phyloP scores from a whole-genome alignment of 2,797 vertebrate species.

The Enteromius radiatus region DNA sequence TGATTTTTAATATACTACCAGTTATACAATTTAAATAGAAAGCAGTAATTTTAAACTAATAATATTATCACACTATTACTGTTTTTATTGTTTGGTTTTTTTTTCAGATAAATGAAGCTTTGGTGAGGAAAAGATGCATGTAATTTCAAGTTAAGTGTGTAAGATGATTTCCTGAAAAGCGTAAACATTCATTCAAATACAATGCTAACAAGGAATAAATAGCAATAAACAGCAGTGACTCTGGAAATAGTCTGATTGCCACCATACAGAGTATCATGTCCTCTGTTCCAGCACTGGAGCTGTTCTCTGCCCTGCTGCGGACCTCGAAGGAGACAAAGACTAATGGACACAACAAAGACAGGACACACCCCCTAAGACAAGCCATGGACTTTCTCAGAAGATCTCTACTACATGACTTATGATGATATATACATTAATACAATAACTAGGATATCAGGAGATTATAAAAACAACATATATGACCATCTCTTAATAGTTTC shows the following conservation, averaged over 20 bases:
- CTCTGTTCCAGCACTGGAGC: conserved; percentile 22
- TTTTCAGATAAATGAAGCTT: background rate
- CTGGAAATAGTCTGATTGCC: conserved; percentile 1
- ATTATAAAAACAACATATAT: conserved; percentile 19
- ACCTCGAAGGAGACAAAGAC: conserved; percentile 55
- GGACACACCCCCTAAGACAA: conserved; percentile 20
- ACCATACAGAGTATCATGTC: conserved; percentile 25
- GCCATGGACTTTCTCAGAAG: background rate
- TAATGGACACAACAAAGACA: conserved; percentile 47
- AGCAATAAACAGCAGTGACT: conserved; percentile 24
- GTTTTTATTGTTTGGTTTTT: background rate
- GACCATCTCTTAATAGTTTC: conserved; percentile 30
- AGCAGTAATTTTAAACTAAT: background rate
- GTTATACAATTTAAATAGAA: background rate
- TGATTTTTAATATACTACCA: background rate
- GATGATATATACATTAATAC: background rate
- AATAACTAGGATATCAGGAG: background rate
- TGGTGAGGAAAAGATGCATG: background rate
- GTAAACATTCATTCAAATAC: background rate
- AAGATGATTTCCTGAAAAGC: background rate
- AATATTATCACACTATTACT: background rate
- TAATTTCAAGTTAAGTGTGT: background rate
- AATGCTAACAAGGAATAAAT: background rate
- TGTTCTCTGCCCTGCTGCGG: conserved; percentile 30
- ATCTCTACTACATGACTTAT: conserved; percentile 10